Base-by-base conservation (phyloP, 1,140 invertebrate species). In the Bombus ignitus region DNA sequence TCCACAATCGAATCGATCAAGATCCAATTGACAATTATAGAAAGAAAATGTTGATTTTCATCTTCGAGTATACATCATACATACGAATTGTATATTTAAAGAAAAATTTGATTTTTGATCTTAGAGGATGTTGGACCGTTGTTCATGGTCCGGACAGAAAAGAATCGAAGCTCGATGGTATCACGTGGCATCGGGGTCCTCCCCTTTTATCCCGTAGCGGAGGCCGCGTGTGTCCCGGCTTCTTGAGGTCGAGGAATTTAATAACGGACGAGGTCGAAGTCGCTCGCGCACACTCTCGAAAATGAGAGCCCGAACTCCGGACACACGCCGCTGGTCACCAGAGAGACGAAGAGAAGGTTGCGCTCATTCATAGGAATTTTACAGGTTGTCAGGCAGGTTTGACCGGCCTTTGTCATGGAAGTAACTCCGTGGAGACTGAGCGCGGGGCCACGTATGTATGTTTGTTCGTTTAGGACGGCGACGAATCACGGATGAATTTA, bases 331-430 rank as follows among this genome's bases (percentile, higher is more conserved):
- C 37, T 77, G 88, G 86, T 90, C 81, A 87, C 89, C 85, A 71
- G 78, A 73, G 90, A 79, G 90, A 75, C 73, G 90, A 82, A n/a
- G 74, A 59, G 90, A 86, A 91, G 91, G 91, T 91, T 92, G 89
- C 87, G 91, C 92, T 93, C 92, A 93, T 93, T 93, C 92, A 93
- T 93, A 93, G 92, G 92, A 93, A 93, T 93, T 93, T 93, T 92
- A 93, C 92, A 93, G 92, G 92, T 93, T 92, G 92, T 93, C 92
- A 92, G 92, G 92, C 92, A 93, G 92, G 92, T 93, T 93, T 93
- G 90, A 91, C 90, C 90, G 91, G 92, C 90, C 92, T 92, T 93
- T 93, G 92, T 93, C 92, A 92, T 87, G 89, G 87, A 76, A 82
- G 88, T 89, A 88, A 92, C 90, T 87, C 88, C 79, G 59, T 74